These are phyloP conservation scores for Chloroclystis v-ata DNA, from an alignment of 2,888 invertebrate genomes.

Conservation along the genomic window DNA sequence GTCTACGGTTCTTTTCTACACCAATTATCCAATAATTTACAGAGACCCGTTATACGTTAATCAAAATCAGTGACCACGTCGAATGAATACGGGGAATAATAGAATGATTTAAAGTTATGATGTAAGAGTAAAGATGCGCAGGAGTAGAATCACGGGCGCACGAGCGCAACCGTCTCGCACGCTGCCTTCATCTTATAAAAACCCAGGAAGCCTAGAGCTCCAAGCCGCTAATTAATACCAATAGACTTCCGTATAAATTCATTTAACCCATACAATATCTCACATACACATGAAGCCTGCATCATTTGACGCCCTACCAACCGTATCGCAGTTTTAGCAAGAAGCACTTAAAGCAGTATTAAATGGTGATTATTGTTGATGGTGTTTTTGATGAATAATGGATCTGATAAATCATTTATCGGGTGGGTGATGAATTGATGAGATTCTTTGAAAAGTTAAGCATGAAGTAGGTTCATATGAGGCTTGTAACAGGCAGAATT, in stretches of 20 bases:
- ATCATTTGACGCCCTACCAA: slow-evolving; percentile 23
- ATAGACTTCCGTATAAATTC: slow-evolving; percentile 63
- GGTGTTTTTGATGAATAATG: slow-evolving; percentile 10
- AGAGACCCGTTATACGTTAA: slow-evolving; percentile 49
- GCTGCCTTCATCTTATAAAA: slow-evolving; percentile 45
- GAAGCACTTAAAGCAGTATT: neutral
- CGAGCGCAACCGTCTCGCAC: slow-evolving; percentile 43
- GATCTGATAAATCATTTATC: slow-evolving; percentile 8
- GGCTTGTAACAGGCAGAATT: no score
- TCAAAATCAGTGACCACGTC: slow-evolving; percentile 47
- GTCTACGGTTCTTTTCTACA: slow-evolving; percentile 12
- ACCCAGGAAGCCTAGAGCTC: slow-evolving; percentile 59
- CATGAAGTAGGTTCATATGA: no score
- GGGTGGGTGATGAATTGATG: neutral
- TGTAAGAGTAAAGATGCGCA: slow-evolving; percentile 45
- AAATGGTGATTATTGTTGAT: neutral
- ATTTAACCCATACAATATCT: slow-evolving; percentile 30
- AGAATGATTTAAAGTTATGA: slow-evolving; percentile 48
- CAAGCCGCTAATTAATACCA: slow-evolving; percentile 64
- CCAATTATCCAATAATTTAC: slow-evolving; percentile 19
- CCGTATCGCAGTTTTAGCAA: slow-evolving; percentile 19
- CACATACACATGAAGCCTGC: slow-evolving; percentile 13
- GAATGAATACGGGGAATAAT: slow-evolving; percentile 35
- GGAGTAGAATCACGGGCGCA: slow-evolving; percentile 40
- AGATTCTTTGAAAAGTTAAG: slow-evolving; percentile 7